Evolutionary conservation across 2,888 invertebrate species (phyloP), one percentile per base, ranked within the genome.

Genomic region (Eristalis arbustorum): DNA sequence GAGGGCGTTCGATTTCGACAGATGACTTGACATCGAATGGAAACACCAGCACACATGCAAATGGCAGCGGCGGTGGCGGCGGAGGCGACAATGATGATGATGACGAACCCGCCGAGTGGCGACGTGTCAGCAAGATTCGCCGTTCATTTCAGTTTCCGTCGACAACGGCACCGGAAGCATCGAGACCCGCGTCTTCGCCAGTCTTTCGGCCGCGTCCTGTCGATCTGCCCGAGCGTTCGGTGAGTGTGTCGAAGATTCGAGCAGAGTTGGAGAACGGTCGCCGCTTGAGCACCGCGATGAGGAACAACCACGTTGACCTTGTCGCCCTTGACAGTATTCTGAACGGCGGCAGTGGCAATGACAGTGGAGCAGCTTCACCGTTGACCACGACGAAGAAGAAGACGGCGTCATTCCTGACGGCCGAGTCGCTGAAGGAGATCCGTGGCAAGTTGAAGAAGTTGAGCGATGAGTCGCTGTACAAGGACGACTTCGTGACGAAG

Each of bases 121-220:
- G 94, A 71, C 94, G 96, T 88, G 94, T 95, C 67, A 95, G 95
- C 14, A 94, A 94, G 89, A 93, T 94, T 80, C 94, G 95, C 62
- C 93, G 95, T 83, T 96, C 96, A 4, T 93, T 96, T 88, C 95
- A 96, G 90, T 95, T 95, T 91, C 95, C 95, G 6, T 95, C 95
- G 89, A 90, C 91, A 67, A 80, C 89, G n/a, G 81, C 89, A 42
- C 37, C 88, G 8, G 82, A 88, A n/a, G 88, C 90, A 25, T 88
- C 89, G 11, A 80, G 84, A n/a, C 88, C 90, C 25, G 89, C 89
- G 6, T 77, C 67, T 5, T 25, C 77, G 18, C 37, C 73, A 18
- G 72, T 62, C n/a, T 62, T 67, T 61, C 89, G 91, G 14, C 40
- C 78, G 2, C 89, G 91, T 49, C 92, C 92, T 0, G 73, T 90